phyloP scores from a whole-genome alignment of 2,888 invertebrate genomes.

The Nomada ferruginata region DNA sequence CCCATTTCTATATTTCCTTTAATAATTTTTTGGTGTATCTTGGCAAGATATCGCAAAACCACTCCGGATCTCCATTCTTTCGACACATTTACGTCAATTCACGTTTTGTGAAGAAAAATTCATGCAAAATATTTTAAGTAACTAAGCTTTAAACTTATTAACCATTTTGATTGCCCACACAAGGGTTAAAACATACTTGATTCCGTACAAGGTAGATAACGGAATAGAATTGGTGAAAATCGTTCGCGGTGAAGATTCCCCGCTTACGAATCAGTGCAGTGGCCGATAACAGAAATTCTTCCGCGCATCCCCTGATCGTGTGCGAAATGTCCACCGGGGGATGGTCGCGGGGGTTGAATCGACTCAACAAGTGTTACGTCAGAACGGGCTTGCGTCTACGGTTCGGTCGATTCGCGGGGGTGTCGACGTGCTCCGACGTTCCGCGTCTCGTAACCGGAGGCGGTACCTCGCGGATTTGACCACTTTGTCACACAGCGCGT shows the following conservation, averaged over 20 bases:
- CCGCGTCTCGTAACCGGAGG: conserved; percentile 62
- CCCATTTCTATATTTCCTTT: too few species aligned
- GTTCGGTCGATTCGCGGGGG: conserved; percentile 66
- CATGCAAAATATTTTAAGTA: too few species aligned
- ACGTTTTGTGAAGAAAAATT: too few species aligned
- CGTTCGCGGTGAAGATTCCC: neutral
- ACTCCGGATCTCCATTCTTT: too few species aligned
- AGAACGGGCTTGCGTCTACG: conserved; percentile 68
- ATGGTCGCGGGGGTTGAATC: conserved; percentile 53
- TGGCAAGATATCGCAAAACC: too few species aligned
- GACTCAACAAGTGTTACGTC: conserved; percentile 80
- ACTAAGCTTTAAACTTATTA: too few species aligned
- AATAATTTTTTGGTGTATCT: too few species aligned
- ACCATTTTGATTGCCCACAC: too few species aligned
- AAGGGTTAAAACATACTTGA: too few species aligned
- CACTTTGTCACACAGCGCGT: neutral
- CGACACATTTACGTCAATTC: too few species aligned
- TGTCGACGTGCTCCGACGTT: conserved; percentile 62
- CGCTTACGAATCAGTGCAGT: conserved; percentile 13
- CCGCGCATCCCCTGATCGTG: conserved; percentile 54
- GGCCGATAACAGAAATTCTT: conserved; percentile 54
- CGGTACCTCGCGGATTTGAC: conserved; percentile 48
- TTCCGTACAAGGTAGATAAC: neutral
- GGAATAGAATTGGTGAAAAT: neutral
- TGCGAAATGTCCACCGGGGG: conserved; percentile 65